Conservation (phyloP, 2,888 invertebrate genomes). For the Entomobrya multifasciata region DNA sequence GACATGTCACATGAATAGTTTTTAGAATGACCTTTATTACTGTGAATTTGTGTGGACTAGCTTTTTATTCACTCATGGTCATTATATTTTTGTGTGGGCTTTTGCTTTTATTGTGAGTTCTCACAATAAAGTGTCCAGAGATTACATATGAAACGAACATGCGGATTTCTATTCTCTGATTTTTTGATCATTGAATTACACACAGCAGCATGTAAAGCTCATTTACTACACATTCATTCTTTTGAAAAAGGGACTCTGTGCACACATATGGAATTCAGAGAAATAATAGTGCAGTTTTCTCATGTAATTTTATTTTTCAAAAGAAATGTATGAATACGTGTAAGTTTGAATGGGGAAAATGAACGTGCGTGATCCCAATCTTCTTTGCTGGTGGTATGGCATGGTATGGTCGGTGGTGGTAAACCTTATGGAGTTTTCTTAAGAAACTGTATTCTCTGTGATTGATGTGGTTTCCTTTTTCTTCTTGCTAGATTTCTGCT, state of each 20-base stretch:
- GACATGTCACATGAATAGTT: too few species aligned
- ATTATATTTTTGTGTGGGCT: constrained; percentile 12
- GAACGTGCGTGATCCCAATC: constrained; percentile 50
- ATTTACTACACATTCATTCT: too few species aligned
- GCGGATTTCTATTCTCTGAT: not conserved
- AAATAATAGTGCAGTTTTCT: too few species aligned
- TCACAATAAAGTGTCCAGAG: constrained; percentile 10
- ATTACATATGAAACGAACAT: not conserved
- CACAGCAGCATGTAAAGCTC: not conserved
- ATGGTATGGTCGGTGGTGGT: too few species aligned
- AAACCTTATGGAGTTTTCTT: not conserved
- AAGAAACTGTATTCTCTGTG: constrained; percentile 41
- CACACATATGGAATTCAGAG: not conserved
- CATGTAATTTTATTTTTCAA: too few species aligned
- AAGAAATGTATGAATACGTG: too few species aligned
- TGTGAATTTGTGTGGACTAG: not conserved
- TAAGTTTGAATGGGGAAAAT: constrained; percentile 29
- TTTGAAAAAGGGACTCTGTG: not conserved
- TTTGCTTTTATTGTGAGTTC: not conserved
- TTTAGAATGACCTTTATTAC: not conserved
- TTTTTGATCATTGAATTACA: constrained; percentile 1
- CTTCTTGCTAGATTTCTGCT: not conserved
- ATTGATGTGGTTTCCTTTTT: constrained; percentile 61
- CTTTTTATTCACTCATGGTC: too few species aligned
- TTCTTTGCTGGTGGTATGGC: not conserved